Evolutionary conservation across 2,797 vertebrate genomes (phyloP), one percentile per base, ranked within the genome.

Genomic region (Melanotaenia boesemani): DNA sequence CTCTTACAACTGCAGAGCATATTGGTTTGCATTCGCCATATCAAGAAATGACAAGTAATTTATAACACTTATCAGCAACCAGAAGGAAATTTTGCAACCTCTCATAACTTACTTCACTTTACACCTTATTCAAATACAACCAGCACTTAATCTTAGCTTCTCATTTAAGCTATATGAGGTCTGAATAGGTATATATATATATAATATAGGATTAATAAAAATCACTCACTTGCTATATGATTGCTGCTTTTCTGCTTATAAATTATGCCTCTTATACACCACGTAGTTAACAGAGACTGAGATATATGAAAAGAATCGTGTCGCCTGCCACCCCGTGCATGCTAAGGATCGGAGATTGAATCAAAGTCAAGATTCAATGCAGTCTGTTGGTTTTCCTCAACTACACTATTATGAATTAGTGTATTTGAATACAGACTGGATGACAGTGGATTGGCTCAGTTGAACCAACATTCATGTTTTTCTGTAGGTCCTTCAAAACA

Each of bases 81-180:
- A 50, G 55, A n/a, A 50, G 20, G 37, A 70, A 57, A 65, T 69
- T 12, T 41, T 32, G 54, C 57, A 65, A 62, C 44, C 13, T 67
- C 50, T 56, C 50, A 72, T n/a, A 36, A 15, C 46, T 69, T 44
- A 0, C 39, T 74, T 68, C 9, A 58, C 30, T 85, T 79, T 67
- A 67, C 76, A 75, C 70, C 56, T 70, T 48, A 22, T 55, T 69
- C 34, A 15, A 67, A 34, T 36, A 26, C 61, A 36, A 56, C 54
- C 24, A 12, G 22, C 55, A 34, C 15, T 63, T 37, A 64, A 36
- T 12, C 36, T 71, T 44, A 67, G 62, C 62, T 52, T n/a, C 52
- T 71, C 28, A 24, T 24, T 44, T 36, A n/a, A 65, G 56, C 63
- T 63, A 24, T 34, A 20, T n/a, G 22, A 37, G 28, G 54, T 30